Percentiles rank a stretch among this genome's conserved stretches.
These are phyloP conservation scores for Pteronotus mesoamericanus DNA, from an alignment of 2,797 vertebrate species.

Conservation along the genomic window DNA sequence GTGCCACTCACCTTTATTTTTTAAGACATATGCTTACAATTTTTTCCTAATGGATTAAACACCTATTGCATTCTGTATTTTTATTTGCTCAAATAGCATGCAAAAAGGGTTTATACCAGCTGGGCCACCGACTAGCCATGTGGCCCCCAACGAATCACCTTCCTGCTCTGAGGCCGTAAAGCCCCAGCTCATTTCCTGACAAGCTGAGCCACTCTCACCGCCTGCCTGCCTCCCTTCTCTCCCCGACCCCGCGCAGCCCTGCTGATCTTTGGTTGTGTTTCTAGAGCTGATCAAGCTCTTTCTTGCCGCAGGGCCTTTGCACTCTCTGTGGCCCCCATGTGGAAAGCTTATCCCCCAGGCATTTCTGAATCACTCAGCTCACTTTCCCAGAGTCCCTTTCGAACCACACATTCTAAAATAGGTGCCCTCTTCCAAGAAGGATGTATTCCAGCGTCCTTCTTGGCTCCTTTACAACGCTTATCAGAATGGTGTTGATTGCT, in stretches of 20 bases:
- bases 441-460: not conserved
- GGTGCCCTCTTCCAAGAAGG: not conserved
- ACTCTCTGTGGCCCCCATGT: not conserved
- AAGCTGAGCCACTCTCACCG: not conserved
- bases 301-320: not conserved
- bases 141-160: not conserved
- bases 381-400: not conserved
- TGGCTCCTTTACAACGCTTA: not conserved
- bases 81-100: not conserved
- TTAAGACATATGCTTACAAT: not conserved
- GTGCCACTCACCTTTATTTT: not conserved
- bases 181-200: not conserved
- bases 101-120: not conserved
- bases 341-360: not conserved
- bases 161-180: not conserved
- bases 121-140: not conserved
- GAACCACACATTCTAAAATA: not conserved
- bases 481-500: not conserved
- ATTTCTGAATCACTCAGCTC: not conserved
- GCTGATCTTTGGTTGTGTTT: not conserved
- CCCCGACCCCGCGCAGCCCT: too few species aligned
- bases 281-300: not conserved
- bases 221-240: rapidly evolving
- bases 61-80: not conserved
- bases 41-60: not conserved